Evolutionary conservation across 2,113 vertebrate genomes (phyloP), one percentile per base, ranked within the genome.

Genomic region (Pelobates fuscus): DNA sequence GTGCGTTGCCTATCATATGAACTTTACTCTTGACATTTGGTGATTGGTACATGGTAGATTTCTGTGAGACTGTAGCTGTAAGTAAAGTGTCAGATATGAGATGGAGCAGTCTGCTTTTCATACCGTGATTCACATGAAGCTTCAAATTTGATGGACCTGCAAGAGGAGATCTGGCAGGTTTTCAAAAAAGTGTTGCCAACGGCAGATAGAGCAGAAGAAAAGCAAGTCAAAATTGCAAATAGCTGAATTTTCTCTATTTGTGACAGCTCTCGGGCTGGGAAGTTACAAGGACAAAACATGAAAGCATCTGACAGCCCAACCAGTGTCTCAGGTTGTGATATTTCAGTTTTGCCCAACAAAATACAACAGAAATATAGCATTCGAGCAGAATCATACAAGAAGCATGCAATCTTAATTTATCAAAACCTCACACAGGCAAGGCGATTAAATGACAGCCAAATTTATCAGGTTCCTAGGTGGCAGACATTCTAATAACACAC

Each of bases 1-100:
- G 10, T 66, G 79, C 82, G 80, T 44, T 66, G 55, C 6, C 49
- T 25, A 70, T 81, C 54, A 41, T 71, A 57, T 0, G 72, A 18
- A 71, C 52, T 29, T 3, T 2, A 52, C 8, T 74, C 26, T 80
- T 66, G 79, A 37, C 32, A 37, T 37, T 37, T 37, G 32, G 5
- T 37, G 32, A 37, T 37, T 37, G 32, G 32, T 37, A 37, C 32
- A 37, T 6, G 32, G 32, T 6, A 37, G 32, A 10, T 37, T 37
- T 37, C 32, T 37, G 32, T 6, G 32, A 37, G 32, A 37, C 5
- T 10, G 10, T 10, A 10, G 32, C 32, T 37, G 32, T 37, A 10
- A n/a, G n/a, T n/a, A 52, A 69, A 57, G 46, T 69, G 67, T 69
- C 67, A 69, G 67, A 27, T 58, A 37, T 29, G 15, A 20, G 46